phyloP scores from a whole-genome alignment of 2,797 vertebrate species.

The Babyrousa celebensis region DNA sequence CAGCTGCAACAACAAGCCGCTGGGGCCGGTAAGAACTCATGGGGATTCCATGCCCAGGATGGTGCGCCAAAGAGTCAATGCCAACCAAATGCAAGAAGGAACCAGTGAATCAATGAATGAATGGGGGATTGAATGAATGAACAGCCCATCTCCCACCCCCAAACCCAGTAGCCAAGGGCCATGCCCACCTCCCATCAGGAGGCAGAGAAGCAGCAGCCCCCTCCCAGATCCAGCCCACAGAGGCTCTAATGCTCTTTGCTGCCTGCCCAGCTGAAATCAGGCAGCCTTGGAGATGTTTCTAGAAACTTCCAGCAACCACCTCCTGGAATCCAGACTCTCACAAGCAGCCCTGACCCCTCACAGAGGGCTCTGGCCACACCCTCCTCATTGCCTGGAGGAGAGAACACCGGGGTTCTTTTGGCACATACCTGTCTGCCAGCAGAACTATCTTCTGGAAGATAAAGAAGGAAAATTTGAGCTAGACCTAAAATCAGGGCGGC shows the following conservation, averaged over 20 bases:
- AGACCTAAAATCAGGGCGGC: neutral
- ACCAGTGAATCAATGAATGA: neutral
- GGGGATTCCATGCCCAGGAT: neutral
- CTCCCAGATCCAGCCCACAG: neutral
- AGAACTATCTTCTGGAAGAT: neutral
- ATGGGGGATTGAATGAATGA: neutral
- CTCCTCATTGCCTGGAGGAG: fast-evolving
- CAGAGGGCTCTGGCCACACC: neutral
- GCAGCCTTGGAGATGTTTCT: neutral
- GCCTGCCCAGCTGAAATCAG: neutral
- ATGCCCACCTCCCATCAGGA: neutral
- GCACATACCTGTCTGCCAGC: neutral
- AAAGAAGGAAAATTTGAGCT: neutral
- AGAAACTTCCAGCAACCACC: neutral
- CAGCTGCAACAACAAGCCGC: neutral
- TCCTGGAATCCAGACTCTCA: neutral
- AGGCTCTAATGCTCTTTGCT: neutral
- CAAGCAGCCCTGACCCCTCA: neutral
- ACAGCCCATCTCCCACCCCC: neutral
- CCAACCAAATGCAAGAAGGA: neutral
- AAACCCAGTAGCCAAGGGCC: neutral
- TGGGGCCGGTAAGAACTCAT: too few species aligned
- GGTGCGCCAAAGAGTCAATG: neutral
- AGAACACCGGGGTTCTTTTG: neutral
- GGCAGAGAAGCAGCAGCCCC: neutral